phyloP scores from a whole-genome alignment of 2,113 vertebrate genomes.

The Alectura lathami region DNA sequence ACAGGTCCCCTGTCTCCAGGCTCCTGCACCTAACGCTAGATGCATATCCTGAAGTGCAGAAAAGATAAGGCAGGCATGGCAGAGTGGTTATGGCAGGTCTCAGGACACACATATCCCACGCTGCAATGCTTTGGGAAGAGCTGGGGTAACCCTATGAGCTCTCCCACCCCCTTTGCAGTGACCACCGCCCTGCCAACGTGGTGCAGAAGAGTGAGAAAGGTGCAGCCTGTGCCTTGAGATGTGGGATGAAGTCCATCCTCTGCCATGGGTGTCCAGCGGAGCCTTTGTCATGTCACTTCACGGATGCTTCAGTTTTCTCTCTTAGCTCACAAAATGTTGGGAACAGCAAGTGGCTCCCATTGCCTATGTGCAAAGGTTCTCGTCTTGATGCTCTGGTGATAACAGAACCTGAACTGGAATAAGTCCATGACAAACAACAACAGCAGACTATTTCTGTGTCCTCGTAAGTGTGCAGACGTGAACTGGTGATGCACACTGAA shows the following conservation, averaged over 20 bases:
- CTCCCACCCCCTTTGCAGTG: not conserved
- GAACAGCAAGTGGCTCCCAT: fast-evolving
- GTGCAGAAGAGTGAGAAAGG: not conserved
- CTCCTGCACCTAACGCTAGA: not conserved
- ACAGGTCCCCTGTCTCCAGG: not conserved
- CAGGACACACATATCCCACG: not conserved
- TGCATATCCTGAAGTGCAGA: not conserved
- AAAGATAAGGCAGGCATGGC: not conserved
- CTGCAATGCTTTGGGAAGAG: not conserved
- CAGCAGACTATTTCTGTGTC: not conserved
- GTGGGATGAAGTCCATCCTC: not conserved
- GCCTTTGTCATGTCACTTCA: not conserved
- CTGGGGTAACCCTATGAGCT: not conserved
- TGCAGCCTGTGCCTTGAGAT: not conserved
- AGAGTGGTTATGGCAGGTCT: not conserved
- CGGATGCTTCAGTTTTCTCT: not conserved
- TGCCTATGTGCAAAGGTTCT: not conserved
- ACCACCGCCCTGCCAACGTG: not conserved
- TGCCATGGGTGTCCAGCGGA: not conserved
- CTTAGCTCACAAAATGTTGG: not conserved
- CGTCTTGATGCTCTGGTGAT: not conserved
- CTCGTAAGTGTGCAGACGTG: not conserved
- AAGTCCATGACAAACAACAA: not conserved
- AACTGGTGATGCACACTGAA: not conserved
- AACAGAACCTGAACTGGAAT: not conserved